Base-by-base conservation (phyloP, 2,797 vertebrate species). In the Brachyalestes nurse region DNA sequence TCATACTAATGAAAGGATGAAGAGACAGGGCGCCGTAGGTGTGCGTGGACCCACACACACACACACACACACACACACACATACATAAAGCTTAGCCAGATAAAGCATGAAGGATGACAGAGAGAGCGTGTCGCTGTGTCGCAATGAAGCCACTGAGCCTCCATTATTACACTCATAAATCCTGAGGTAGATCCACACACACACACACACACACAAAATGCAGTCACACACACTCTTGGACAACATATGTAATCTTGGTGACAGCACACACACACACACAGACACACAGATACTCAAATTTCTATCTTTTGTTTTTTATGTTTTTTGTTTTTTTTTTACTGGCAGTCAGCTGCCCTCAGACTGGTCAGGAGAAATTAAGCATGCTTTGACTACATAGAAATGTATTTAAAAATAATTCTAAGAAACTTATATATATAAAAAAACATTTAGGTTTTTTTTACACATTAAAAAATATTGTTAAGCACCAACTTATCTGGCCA, bases 91-190 rank as follows among this genome's bases (percentile, higher is more conserved):
- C 64, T 80, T 61, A 62, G 71, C 62, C 78, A 71, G 53, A 84
- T 82, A 62, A 82, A 80, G 58, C 72, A 57, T 71, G 72, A 73
- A 61, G 64, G 69, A 82, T 78, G 82, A 82, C 80, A 67, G 73
- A 84, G 75, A 66, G 77, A 84, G 75, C 58, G 66, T 61, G 55
- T 80, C 83, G 62, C 28, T 73, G 75, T 86, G 65, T 80, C 58
- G 64, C 77, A 82, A 67, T 72, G 78, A 82, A 80, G 71, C 74
- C 70, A 80, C 73, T 61, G 77, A 80, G 80, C 77, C 23, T 53
- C 70, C 60, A 61, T 84, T 84, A 86, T 84, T 86, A 79, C 77
- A 62, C 60, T 51, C 85, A 86, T 84, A 86, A 84, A 86, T 86
- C 83, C 78, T 80, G 82, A 73, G 64, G 57, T 45, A 7, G 14